These are phyloP conservation scores for Cladopsammia gracilis DNA, from an alignment of 64 coral and sea anemone genomes.

Conservation along the genomic window DNA sequence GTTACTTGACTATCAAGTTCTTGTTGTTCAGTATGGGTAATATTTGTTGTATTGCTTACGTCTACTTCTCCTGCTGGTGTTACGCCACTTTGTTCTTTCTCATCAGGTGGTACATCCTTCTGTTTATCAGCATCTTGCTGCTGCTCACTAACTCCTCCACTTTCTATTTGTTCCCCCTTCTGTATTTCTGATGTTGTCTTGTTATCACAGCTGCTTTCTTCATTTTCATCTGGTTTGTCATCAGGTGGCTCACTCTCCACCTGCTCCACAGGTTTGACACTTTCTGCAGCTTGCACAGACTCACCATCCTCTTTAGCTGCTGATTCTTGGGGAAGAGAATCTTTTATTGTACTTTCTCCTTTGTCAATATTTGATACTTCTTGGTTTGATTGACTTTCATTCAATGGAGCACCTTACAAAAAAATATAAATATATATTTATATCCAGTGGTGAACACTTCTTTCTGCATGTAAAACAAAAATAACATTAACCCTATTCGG, in stretches of 20 bases:
- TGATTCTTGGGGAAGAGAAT: not conserved
- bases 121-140: constrained; percentile 42
- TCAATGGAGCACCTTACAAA: not conserved
- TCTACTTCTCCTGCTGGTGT: not conserved
- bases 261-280: not conserved
- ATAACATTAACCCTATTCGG: too few species aligned
- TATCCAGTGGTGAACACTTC: not conserved
- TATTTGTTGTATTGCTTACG: not conserved
- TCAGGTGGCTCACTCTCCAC: not conserved
- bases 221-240: constrained; percentile 4
- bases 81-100: not conserved
- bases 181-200: constrained; percentile 20
- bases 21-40: not conserved
- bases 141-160: not conserved
- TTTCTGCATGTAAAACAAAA: too few species aligned
- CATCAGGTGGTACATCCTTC: not conserved
- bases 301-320: not conserved
- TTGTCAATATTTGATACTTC: not conserved
- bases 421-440: too few species aligned
- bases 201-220: constrained; percentile 3
- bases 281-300: not conserved
- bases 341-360: not conserved
- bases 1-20: not conserved
- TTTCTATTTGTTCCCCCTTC: not conserved
- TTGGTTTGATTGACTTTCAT: not conserved